Conservation (phyloP, 2,113 vertebrate species). For the Indicator indicator region DNA sequence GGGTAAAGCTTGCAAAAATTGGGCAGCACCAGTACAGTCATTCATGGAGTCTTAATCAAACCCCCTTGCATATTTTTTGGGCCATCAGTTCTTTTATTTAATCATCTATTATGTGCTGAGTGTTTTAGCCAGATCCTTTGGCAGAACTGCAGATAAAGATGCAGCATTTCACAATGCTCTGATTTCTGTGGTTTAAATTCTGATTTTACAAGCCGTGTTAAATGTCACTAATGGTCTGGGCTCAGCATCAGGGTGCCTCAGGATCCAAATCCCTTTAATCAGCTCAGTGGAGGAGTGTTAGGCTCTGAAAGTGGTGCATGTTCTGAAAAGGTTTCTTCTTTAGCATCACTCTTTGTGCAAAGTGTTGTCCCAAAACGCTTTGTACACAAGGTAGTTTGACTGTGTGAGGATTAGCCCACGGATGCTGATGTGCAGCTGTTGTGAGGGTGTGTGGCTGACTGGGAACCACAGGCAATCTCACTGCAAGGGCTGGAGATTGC, state of each 20-base stretch:
- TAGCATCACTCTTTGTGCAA: neutral
- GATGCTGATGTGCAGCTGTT: neutral
- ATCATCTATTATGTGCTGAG: neutral
- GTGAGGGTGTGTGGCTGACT: neutral
- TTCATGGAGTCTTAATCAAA: neutral
- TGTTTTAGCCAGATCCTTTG: neutral
- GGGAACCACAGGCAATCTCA: neutral
- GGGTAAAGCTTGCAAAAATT: neutral
- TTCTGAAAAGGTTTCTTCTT: neutral
- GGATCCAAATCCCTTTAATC: neutral
- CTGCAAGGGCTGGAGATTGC: neutral
- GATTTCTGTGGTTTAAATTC: neutral
- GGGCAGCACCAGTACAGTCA: neutral
- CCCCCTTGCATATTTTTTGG: neutral
- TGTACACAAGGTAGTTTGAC: neutral
- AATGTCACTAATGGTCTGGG: neutral
- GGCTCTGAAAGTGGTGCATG: fast-evolving
- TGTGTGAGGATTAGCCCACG: fast-evolving
- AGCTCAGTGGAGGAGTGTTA: neutral
- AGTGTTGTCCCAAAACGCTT: neutral
- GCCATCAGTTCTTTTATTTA: neutral
- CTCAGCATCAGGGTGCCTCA: fast-evolving
- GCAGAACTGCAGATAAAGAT: neutral
- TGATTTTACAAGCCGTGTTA: neutral
- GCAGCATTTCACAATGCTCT: neutral